phyloP scores from a whole-genome alignment of 2,113 vertebrate genomes.

The Acinonyx jubatus region DNA sequence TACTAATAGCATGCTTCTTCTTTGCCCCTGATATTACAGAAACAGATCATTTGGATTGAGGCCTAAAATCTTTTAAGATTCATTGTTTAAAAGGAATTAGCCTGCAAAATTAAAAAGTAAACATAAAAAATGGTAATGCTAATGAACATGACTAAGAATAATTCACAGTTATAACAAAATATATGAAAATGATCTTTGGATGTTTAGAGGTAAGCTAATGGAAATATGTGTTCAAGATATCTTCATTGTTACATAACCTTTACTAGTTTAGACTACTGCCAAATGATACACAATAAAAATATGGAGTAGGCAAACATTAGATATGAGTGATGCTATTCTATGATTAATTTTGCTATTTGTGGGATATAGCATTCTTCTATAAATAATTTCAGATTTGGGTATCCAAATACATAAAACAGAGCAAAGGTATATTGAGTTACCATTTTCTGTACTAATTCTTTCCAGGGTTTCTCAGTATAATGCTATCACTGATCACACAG shows the following conservation, averaged over 20 bases:
- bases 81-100: not conserved
- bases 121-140: not conserved
- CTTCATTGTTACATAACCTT: not conserved
- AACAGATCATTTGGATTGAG: not conserved
- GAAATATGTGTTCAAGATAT: not conserved
- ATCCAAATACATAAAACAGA: not conserved
- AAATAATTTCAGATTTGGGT: not conserved
- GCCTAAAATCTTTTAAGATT: not conserved
- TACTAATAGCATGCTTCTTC: constrained; percentile 45
- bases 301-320: not conserved
- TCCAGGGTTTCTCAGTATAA: not conserved
- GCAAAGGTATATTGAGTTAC: not conserved
- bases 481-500: not conserved
- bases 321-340: not conserved
- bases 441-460: not conserved
- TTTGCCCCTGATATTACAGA: constrained; percentile 29
- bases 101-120: constrained; percentile 7
- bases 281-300: not conserved
- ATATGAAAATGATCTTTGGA: not conserved
- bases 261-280: not conserved
- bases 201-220: not conserved
- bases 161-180: not conserved
- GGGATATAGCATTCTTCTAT: not conserved
- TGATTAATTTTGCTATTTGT: not conserved
- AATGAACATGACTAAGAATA: not conserved